Percentiles rank a stretch among this genome's conserved stretches.
Evolutionary conservation across 2,113 vertebrate species (phyloP).

Genomic region (Dicerorhinus sumatrensis): DNA sequence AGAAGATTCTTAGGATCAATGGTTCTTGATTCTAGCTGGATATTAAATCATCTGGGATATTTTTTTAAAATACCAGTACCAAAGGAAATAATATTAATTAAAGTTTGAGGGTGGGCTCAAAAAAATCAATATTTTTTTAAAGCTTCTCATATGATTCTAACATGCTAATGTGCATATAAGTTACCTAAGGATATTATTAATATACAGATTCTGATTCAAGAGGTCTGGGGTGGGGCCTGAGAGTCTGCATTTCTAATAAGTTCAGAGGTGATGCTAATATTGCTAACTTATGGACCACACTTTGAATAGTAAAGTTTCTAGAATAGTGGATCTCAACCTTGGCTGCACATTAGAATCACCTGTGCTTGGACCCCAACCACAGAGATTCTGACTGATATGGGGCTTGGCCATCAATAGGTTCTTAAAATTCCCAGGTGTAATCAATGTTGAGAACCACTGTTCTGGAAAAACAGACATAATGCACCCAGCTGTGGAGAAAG

Average conservation of each 20-base stretch:
- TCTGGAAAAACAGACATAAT: constrained; percentile 3
- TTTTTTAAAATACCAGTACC: background rate
- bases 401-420: background rate
- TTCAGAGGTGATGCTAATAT: background rate
- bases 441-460: background rate
- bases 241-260: background rate
- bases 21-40: background rate
- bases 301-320: background rate
- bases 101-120: background rate
- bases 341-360: background rate
- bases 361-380: background rate
- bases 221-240: background rate
- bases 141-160: background rate
- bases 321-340: background rate
- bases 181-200: background rate
- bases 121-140: background rate
- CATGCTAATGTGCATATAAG: background rate
- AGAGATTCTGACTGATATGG: background rate
- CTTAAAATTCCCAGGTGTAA: background rate
- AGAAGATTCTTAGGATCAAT: background rate
- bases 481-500: background rate
- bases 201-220: background rate
- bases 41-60: background rate
- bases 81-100: background rate
- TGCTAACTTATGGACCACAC: background rate